These are phyloP conservation scores for Lochmaea capreae DNA, from an alignment of 2,888 invertebrate genomes.

Conservation along the genomic window DNA sequence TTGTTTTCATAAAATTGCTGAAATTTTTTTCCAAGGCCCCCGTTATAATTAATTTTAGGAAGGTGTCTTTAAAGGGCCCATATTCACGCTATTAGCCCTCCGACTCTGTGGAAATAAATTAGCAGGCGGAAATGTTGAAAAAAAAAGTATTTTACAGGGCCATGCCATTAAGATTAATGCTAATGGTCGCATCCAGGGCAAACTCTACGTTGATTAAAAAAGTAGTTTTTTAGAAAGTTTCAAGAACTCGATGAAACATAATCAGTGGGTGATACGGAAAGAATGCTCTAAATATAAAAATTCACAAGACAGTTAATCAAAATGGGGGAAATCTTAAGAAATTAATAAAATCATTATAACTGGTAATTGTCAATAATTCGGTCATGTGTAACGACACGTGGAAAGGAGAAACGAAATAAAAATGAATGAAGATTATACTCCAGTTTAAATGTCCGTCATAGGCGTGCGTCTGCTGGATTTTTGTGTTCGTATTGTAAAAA, in stretches of 20 bases:
- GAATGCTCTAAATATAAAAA: not conserved
- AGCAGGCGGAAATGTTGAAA: slow-evolving; percentile 24
- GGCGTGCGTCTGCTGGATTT: too few species aligned
- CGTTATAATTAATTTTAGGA: slow-evolving; percentile 42
- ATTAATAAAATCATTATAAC: too few species aligned
- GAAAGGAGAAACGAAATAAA: too few species aligned
- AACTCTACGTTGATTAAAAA: slow-evolving; percentile 32
- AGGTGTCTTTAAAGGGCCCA: slow-evolving; percentile 42
- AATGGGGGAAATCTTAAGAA: too few species aligned
- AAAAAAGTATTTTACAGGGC: slow-evolving; percentile 33
- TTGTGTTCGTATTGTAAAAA: too few species aligned
- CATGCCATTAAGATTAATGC: slow-evolving; percentile 35
- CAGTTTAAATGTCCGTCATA: too few species aligned
- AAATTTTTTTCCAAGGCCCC: slow-evolving; percentile 33
- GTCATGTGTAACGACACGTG: too few species aligned
- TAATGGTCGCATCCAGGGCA: slow-evolving; percentile 30
- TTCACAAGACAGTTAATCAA: not conserved
- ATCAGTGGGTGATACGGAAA: slow-evolving; percentile 8
- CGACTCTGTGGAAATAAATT: slow-evolving; percentile 34
- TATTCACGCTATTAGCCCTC: slow-evolving; percentile 36
- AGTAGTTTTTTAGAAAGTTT: slow-evolving; percentile 29
- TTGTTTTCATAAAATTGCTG: slow-evolving; percentile 43
- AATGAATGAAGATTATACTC: too few species aligned
- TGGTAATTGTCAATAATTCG: too few species aligned
- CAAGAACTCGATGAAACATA: not conserved